Evolutionary conservation across 2,888 invertebrate genomes (phyloP), one percentile per base, ranked within the genome.

Genomic region (Halictus ligatus): DNA sequence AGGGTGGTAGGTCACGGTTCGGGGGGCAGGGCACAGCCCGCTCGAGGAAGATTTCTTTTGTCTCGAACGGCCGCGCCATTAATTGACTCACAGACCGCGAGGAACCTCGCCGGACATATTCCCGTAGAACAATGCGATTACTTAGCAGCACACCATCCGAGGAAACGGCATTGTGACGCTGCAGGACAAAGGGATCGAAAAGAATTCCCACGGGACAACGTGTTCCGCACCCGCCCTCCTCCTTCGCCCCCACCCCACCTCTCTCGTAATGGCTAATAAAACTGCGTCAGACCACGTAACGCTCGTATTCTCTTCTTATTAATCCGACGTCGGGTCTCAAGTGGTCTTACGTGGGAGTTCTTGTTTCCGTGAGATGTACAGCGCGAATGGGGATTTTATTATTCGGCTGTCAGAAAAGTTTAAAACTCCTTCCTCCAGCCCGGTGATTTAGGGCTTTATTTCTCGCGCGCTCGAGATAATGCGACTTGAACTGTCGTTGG

Each of bases 1-100:
- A 75, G 75, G 89, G 81, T 81, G 90, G 83, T 88, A 89, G 89
- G 89, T 90, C 90, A 84, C 89, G 88, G 89, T 86, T 87, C 91
- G 80, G 84, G 21, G 21, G 54, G 83, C 60, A 60, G 60, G 21
- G 25, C 6, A 29, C 67, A 88, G 84, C 64, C 81, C 87, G 77
- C 90, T 90, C 71, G 86, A 86, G 84, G 81, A 90, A 88, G 83
- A 91, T 88, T 90, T 90, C 90, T 90, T 90, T 67, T 67, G 67
- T 67, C 67, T 67, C 67, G 35, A 67, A 67, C 35, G 18, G 21
- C 1, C 18, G 35, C 18, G 35, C 67, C 29, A 67, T 67, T 67
- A 67, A 67, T 67, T 67, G 67, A 67, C 67, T 67, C 67, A 21
- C 29, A 5, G 67, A 67, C 67, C 67, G 67, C 67, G 67, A 67